A percentile compares a stretch with the other conserved stretches of the same genome.
These are phyloP conservation scores for Diadumene lineata DNA, from an alignment of 92 coral and sea anemone species.

Conservation along the genomic window DNA sequence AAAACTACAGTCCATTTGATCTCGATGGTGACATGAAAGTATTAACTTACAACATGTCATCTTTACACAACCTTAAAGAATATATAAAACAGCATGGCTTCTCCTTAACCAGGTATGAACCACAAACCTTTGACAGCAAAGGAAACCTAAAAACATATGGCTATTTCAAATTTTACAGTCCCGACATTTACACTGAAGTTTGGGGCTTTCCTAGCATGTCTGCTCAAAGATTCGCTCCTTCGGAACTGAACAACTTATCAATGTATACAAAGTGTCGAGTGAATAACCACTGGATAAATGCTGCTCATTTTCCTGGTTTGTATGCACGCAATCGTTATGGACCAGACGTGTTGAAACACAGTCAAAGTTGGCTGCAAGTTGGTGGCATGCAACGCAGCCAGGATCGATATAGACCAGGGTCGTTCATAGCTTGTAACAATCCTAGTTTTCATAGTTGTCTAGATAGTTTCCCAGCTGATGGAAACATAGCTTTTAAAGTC, in stretches of 20 bases:
- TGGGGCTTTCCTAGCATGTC: conserved; percentile 36
- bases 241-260: conserved; percentile 11
- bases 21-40: conserved; percentile 35
- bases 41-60: conserved; percentile 8
- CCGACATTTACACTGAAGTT: conserved; percentile 36
- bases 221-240: conserved; percentile 11
- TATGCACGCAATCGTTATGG: conserved; percentile 49
- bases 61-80: background rate
- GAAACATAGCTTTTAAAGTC: conserved; percentile 29
- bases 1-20: conserved; percentile 32
- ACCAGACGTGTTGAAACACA: conserved; percentile 40
- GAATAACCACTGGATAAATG: conserved; percentile 30
- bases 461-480: conserved; percentile 34
- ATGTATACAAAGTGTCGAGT: conserved; percentile 16
- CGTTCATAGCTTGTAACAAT: conserved; percentile 17
- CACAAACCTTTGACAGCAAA: background rate
- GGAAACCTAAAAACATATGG: conserved; percentile 11
- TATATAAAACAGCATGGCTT: conserved; percentile 23
- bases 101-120: conserved; percentile 1
- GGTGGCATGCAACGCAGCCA: conserved; percentile 5
- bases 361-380: conserved; percentile 38
- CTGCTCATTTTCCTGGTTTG: conserved; percentile 26
- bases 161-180: conserved; percentile 17
- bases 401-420: conserved; percentile 20
- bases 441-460: conserved; percentile 39